These are phyloP conservation scores for Alligator mississippiensis DNA, from an alignment of 2,113 vertebrate species.

Conservation along the genomic window DNA sequence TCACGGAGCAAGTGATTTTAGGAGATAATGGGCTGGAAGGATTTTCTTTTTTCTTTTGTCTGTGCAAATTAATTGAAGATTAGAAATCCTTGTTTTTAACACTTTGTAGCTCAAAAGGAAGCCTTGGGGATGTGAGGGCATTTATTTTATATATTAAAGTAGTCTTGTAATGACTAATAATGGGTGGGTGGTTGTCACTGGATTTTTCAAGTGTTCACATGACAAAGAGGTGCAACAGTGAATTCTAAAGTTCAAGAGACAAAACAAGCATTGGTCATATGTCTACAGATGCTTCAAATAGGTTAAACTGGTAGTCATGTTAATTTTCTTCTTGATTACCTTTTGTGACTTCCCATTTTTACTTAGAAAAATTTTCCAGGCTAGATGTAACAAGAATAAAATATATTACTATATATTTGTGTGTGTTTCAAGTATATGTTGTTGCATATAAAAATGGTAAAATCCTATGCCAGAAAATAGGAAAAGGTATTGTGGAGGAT, in stretches of 20 bases:
- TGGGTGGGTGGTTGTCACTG: not conserved
- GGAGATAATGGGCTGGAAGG: not conserved
- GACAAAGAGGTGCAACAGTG: not conserved
- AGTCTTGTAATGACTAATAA: not conserved
- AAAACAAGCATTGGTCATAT: not conserved
- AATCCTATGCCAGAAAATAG: not conserved
- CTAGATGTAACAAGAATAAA: not conserved
- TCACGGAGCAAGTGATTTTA: not conserved
- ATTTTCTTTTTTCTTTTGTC: not conserved
- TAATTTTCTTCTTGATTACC: not conserved
- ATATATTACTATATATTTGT: not conserved
- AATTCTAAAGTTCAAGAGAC: fast-evolving
- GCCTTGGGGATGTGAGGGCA: too few species aligned
- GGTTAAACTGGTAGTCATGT: too few species aligned
- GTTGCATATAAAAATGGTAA: not conserved
- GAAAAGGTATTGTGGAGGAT: not conserved
- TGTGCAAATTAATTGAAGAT: not conserved
- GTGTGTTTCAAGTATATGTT: not conserved
- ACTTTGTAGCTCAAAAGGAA: not conserved
- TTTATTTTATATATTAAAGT: not conserved
- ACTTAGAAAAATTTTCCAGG: too few species aligned
- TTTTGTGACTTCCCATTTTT: not conserved
- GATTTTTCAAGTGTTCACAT: not conserved
- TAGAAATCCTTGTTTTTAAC: not conserved
- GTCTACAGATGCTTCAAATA: not conserved